Evolutionary conservation across 2,888 invertebrate species (phyloP).

Genomic region (Gerosis bhagava): DNA sequence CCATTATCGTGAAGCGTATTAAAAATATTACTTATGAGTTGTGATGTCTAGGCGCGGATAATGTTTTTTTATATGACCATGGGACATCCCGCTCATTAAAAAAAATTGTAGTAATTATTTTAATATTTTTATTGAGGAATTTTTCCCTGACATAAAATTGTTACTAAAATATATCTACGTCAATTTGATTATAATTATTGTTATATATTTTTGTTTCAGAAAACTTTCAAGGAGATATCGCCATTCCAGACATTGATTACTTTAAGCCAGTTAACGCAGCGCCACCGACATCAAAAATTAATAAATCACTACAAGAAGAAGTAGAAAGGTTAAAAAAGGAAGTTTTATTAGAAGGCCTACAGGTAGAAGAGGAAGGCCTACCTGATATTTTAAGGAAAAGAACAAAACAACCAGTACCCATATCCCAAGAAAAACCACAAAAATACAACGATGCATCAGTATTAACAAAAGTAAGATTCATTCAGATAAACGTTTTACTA

Average conservation of each 20-base stretch:
- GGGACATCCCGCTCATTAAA: too few species aligned
- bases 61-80: too few species aligned
- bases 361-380: slow-evolving; percentile 92
- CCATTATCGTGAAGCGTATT: too few species aligned
- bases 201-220: slow-evolving; percentile 86
- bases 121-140: too few species aligned
- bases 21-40: too few species aligned
- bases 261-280: slow-evolving; percentile 53
- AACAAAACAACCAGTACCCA: slow-evolving; percentile 83
- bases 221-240: slow-evolving; percentile 93
- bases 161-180: slow-evolving; percentile 24
- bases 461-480: slow-evolving; percentile 60
- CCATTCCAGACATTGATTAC: slow-evolving; percentile 84
- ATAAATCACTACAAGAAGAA: slow-evolving; percentile 88
- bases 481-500: too few species aligned
- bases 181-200: too few species aligned
- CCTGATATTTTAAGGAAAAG: slow-evolving; percentile 88
- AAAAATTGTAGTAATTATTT: too few species aligned
- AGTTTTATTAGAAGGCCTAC: slow-evolving; percentile 90
- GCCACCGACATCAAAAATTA: slow-evolving; percentile 77
- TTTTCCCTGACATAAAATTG: not conserved
- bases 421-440: slow-evolving; percentile 72
- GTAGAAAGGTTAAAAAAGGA: slow-evolving; percentile 92
- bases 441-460: slow-evolving; percentile 74
- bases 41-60: too few species aligned